Conservation (phyloP, 2,888 invertebrate genomes). For the Amblyjoppa proteus region DNA sequence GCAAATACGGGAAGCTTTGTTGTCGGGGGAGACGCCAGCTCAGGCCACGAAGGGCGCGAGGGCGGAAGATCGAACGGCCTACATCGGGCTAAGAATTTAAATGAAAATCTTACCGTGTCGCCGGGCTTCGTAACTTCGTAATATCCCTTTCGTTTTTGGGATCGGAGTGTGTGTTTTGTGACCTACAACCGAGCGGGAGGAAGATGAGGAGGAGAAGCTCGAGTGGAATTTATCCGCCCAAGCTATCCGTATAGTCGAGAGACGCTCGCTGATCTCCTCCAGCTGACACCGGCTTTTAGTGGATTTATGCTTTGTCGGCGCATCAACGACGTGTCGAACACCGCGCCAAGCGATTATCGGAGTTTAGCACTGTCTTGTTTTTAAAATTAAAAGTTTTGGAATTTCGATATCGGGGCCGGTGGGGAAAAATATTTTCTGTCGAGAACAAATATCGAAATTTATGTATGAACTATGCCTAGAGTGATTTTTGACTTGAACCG, state of each 20-base stretch:
- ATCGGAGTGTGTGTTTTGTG: not conserved
- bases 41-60: not conserved
- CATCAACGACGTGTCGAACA: not conserved
- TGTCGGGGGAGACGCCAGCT: not conserved
- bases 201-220: not conserved
- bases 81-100: slow-evolving; percentile 28
- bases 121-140: slow-evolving; percentile 2
- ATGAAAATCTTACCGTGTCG: slow-evolving; percentile 19
- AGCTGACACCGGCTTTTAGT: slow-evolving; percentile 6
- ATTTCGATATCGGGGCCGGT: not conserved
- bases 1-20: not conserved
- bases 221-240: slow-evolving; percentile 10
- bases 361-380: not conserved
- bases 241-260: slow-evolving; percentile 26
- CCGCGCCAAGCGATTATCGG: not conserved
- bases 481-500: not conserved
- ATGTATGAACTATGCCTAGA: not conserved
- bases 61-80: slow-evolving; percentile 7
- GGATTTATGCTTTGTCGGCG: slow-evolving; percentile 17
- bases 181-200: slow-evolving; percentile 4
- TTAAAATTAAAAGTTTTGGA: not conserved
- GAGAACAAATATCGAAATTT: not conserved
- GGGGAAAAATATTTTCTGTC: not conserved
- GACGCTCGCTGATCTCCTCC: slow-evolving; percentile 14
- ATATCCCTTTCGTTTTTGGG: slow-evolving; percentile 12